These are phyloP conservation scores for Xanthostigma xanthostigma DNA, from an alignment of 2,888 invertebrate species.

Conservation along the genomic window DNA sequence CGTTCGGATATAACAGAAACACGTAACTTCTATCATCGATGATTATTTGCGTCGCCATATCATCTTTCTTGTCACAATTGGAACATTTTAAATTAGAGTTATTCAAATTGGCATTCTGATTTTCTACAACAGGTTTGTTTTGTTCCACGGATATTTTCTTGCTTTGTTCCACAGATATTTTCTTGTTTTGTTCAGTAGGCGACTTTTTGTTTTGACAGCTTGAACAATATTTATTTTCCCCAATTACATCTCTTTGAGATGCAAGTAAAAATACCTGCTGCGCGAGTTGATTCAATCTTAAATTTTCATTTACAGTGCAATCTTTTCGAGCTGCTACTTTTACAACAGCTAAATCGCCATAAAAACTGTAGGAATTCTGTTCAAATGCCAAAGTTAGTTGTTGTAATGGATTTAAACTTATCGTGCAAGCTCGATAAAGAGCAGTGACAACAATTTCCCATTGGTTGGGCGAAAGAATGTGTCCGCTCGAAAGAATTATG, in stretches of 20 bases:
- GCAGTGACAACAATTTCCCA: conserved; percentile 78
- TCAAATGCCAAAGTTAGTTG: conserved; percentile 83
- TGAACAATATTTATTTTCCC: not conserved
- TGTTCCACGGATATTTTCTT: too few relatives aligned
- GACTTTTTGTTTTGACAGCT: not conserved
- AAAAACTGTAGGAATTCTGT: conserved; percentile 84
- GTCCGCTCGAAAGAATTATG: conserved; percentile 68
- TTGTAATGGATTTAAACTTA: conserved; percentile 75
- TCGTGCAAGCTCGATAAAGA: conserved; percentile 67
- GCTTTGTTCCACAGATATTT: too few relatives aligned
- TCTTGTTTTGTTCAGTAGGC: too few relatives aligned
- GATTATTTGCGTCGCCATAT: conserved; percentile 26
- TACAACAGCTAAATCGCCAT: conserved; percentile 81
- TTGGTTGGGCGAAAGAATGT: conserved; percentile 63
- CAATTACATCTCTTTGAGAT: conserved; percentile 20
- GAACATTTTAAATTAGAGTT: too few relatives aligned
- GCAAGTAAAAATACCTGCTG: conserved; percentile 70
- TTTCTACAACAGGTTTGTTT: too few relatives aligned
- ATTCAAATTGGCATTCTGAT: too few relatives aligned
- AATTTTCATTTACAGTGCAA: conserved; percentile 69
- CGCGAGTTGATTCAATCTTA: conserved; percentile 72
- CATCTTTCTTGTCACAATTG: too few relatives aligned
- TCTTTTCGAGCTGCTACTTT: conserved; percentile 87
- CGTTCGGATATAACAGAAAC: conserved; percentile 69
- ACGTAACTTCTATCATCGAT: conserved; percentile 79